Base-by-base conservation (phyloP, 2,797 vertebrate species). In the Odontamblyopus rebecca region DNA sequence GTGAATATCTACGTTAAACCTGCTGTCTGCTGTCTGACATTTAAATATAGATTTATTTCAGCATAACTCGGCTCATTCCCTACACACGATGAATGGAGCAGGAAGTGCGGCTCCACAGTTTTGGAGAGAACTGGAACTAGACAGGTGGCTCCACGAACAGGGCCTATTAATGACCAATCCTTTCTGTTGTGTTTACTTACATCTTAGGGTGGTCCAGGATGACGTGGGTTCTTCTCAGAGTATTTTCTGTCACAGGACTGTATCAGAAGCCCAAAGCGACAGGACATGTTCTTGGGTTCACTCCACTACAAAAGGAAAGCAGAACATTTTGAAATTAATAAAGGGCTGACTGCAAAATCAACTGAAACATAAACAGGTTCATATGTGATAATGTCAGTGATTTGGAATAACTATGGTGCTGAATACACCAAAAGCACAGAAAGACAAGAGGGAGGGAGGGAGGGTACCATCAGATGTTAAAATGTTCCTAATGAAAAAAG, bases 221-320 rank as follows among this genome's bases (percentile, higher is more conserved):
- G 80, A 76, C 72, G 78, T 78, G 61, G 59, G 53, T 38, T 38
- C 8, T 61, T 60, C 56, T 67, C 50, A 41, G 5, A 23, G 67
- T 74, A 74, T 75, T 38, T 75, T 80, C 65, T 78, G 68, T 75
- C 75, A 50, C 18, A 71, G 70, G 70, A 70, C 77, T 76, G 90
- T 88, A 86, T 32, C 59, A 61, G 15, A 16, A 15, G 6, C 72
- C 87, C 86, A 85, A 87, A 74, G 85, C 83, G 72, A 89, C 78
- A 69, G 76, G 85, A 76, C 88, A 90, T 75, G 72, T 75, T 87
- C 75, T 75, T 60, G 29, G 70, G 70, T 76, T 56, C 35, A 68
- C 67, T 78, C 54, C 53, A 75, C 63, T 74, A 73, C 72, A 68
- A 69, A 70, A 44, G 80, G 16, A 72, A n/a, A 27, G 18, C 12